These are phyloP conservation scores for Harpegnathos saltator DNA, from an alignment of 1,140 invertebrate species.

Conservation along the genomic window DNA sequence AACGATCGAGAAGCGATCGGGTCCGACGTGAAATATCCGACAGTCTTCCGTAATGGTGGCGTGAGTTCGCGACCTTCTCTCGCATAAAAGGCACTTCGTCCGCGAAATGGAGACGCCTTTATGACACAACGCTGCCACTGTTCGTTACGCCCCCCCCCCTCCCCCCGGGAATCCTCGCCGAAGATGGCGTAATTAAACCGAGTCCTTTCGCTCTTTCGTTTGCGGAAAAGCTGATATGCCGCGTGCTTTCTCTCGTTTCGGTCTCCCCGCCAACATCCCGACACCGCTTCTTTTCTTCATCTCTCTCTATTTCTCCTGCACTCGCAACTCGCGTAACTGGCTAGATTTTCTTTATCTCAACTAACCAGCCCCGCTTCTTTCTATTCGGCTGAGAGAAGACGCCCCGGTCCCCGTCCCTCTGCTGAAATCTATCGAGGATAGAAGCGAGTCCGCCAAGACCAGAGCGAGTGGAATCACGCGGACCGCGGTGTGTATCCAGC, in stretches of 20 bases:
- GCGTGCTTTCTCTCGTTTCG: too few species aligned
- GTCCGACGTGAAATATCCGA: slow-evolving; percentile 30
- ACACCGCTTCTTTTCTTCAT: too few species aligned
- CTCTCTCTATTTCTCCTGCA: too few species aligned
- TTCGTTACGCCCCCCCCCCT: slow-evolving; percentile 1
- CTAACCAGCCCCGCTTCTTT: too few species aligned
- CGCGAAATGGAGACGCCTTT: not conserved
- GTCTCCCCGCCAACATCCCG: too few species aligned
- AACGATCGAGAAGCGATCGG: slow-evolving; percentile 52
- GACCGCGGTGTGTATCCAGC: slow-evolving; percentile 7
- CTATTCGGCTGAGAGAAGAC: too few species aligned
- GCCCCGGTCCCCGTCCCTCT: too few species aligned
- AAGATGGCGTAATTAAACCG: not conserved
- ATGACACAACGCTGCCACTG: not conserved
- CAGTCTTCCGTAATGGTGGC: not conserved
- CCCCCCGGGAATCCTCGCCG: not conserved
- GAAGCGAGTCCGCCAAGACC: too few species aligned
- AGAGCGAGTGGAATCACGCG: not conserved
- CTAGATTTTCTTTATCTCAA: too few species aligned
- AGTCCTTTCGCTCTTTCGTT: not conserved
- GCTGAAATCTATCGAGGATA: not conserved
- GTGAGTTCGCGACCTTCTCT: slow-evolving; percentile 1
- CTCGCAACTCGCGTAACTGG: too few species aligned
- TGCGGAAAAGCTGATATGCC: too few species aligned
- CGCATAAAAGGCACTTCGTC: slow-evolving; percentile 11